A percentile compares a stretch with the other conserved stretches of the same genome.
phyloP scores from a whole-genome alignment of 2,888 invertebrate genomes.

The Drosophila lacicola region DNA sequence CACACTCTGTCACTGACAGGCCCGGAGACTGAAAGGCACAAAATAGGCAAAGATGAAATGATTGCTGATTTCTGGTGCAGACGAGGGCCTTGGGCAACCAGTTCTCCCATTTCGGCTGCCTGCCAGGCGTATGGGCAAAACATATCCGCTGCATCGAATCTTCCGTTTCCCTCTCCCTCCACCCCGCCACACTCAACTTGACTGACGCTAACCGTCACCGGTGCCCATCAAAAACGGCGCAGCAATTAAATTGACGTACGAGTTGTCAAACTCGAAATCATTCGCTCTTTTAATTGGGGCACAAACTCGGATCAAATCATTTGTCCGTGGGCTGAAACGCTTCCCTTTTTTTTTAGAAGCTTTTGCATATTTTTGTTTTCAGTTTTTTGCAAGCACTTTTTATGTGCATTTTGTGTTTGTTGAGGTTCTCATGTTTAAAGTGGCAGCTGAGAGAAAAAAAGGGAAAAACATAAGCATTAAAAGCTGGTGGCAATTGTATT shows the following conservation, averaged over 20 bases:
- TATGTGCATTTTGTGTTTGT: not conserved
- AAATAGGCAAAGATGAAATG: constrained; percentile 76
- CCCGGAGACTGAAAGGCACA: constrained; percentile 38
- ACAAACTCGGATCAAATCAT: constrained; percentile 48
- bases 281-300: constrained; percentile 76
- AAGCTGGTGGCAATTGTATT: not conserved
- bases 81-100: constrained; percentile 11
- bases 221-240: constrained; percentile 53
- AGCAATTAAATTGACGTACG: constrained; percentile 78
- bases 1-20: constrained; percentile 37
- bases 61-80: constrained; percentile 78
- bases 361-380: constrained; percentile 11
- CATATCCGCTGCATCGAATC: constrained; percentile 12
- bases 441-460: not conserved
- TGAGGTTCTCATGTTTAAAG: not conserved
- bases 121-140: constrained; percentile 26
- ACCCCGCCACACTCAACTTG: constrained; percentile 24
- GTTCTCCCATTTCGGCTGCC: constrained; percentile 1
- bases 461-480: not conserved
- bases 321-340: constrained; percentile 13
- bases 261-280: constrained; percentile 74
- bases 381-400: no score
- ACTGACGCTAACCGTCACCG: constrained; percentile 28
- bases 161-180: not conserved
- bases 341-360: not conserved